These are phyloP conservation scores for Barbus barbus DNA, from an alignment of 2,113 vertebrate species.

Conservation along the genomic window DNA sequence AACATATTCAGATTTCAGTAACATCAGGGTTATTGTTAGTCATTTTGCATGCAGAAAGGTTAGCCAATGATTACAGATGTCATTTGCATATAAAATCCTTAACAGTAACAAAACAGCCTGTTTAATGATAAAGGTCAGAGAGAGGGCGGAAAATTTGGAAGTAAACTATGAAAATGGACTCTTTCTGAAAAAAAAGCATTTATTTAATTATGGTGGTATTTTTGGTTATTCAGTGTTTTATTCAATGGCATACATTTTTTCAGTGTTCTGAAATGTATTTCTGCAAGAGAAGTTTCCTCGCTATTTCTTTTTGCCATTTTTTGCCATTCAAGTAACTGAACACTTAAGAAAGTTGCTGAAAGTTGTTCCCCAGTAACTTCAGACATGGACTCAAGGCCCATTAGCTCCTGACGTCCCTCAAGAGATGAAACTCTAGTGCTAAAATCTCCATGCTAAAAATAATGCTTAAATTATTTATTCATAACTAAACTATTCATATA, in stretches of 20 bases:
- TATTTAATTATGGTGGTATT: not conserved
- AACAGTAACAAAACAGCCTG: not conserved
- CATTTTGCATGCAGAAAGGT: not conserved
- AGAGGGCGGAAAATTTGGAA: not conserved
- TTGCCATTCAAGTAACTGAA: not conserved
- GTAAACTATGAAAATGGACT: not conserved
- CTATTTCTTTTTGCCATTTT: not conserved
- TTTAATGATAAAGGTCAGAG: not conserved
- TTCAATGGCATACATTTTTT: not conserved
- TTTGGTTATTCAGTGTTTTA: not conserved
- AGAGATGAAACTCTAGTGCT: not conserved
- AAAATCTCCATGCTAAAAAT: not conserved
- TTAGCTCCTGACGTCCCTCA: not conserved
- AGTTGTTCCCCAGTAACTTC: not conserved
- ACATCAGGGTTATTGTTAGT: not conserved
- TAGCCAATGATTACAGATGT: not conserved
- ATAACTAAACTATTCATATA: constrained; percentile 22
- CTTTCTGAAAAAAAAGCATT: not conserved
- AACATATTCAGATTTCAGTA: not conserved
- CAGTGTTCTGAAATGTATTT: not conserved
- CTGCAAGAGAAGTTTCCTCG: not conserved
- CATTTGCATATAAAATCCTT: not conserved
- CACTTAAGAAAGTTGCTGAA: not conserved
- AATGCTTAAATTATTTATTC: constrained; percentile 36
- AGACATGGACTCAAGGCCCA: constrained; percentile 4